A percentile compares a stretch with the other conserved stretches of the same genome.
phyloP scores from a whole-genome alignment of 2,113 vertebrate species.

The Cepphus grylle region DNA sequence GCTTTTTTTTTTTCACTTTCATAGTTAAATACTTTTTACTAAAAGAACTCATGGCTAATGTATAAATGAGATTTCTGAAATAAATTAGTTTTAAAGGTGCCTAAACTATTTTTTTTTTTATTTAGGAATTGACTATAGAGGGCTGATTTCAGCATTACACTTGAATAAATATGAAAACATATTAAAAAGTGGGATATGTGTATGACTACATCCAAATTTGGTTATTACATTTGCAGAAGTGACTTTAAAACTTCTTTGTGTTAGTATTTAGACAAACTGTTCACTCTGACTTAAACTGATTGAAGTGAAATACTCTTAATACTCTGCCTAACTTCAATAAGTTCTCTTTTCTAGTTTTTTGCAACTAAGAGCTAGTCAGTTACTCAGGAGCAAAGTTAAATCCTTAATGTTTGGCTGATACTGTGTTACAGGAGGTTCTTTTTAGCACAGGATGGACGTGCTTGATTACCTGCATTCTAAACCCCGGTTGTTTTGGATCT shows the following conservation, averaged over 20 bases:
- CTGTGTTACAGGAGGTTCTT: not conserved
- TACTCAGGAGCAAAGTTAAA: not conserved
- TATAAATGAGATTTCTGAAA: conserved; percentile 62
- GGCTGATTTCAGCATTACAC: not conserved
- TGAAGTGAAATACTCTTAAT: not conserved
- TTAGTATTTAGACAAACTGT: not conserved
- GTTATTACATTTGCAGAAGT: not conserved
- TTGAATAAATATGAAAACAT: not conserved
- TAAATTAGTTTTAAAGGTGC: conserved; percentile 58
- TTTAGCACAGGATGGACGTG: not conserved
- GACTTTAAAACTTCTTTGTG: not conserved
- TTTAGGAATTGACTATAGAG: not conserved
- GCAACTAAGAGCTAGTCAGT: not conserved
- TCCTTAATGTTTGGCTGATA: not conserved
- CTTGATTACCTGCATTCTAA: not conserved
- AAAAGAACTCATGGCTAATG: conserved; percentile 49
- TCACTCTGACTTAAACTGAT: not conserved
- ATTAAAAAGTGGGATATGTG: not conserved
- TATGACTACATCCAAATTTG: not conserved
- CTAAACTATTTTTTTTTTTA: not conserved
- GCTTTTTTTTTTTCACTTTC: conserved; percentile 12
- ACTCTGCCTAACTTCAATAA: not conserved
- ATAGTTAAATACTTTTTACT: conserved; percentile 56
- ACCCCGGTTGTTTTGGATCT: not conserved
- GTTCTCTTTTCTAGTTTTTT: not conserved